phyloP scores from a whole-genome alignment of 1,140 invertebrate genomes.

The Zaprionus ornatus region DNA sequence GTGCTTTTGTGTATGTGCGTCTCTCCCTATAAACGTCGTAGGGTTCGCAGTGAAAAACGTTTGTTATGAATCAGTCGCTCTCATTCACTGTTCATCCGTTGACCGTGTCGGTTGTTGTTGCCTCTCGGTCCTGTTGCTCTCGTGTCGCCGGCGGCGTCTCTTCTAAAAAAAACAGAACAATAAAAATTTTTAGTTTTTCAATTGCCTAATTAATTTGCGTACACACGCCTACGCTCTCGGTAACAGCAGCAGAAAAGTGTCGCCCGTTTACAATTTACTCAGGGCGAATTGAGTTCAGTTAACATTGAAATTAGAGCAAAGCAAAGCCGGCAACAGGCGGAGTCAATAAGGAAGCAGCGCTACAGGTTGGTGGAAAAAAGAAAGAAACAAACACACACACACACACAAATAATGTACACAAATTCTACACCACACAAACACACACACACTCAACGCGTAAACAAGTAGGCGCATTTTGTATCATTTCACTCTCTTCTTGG shows the following conservation, averaged over 20 bases:
- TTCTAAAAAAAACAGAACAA: not conserved
- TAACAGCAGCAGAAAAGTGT: not conserved
- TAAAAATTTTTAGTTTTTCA: slow-evolving; percentile 17
- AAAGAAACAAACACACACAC: slow-evolving; percentile 3
- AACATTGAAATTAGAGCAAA: slow-evolving; percentile 24
- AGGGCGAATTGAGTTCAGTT: slow-evolving; percentile 14
- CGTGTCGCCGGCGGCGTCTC: slow-evolving; percentile 40
- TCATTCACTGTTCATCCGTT: slow-evolving; percentile 67
- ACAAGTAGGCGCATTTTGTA: not conserved
- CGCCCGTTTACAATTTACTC: slow-evolving; percentile 3
- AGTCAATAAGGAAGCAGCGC: slow-evolving; percentile 39
- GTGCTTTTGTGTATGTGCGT: slow-evolving; percentile 3
- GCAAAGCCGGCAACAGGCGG: slow-evolving; percentile 4
- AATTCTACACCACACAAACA: not conserved
- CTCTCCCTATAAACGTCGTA: slow-evolving; percentile 46
- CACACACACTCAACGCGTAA: not conserved
- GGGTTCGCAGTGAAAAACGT: slow-evolving; percentile 43
- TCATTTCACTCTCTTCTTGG: slow-evolving; percentile 34
- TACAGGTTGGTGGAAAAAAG: slow-evolving; percentile 61
- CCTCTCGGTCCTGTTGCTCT: slow-evolving; percentile 37
- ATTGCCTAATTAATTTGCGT: slow-evolving; percentile 24
- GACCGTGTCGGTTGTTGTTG: slow-evolving; percentile 51
- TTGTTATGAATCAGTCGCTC: slow-evolving; percentile 65
- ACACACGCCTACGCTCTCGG: not conserved
- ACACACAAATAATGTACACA: slow-evolving; percentile 13